Conservation (phyloP, 2,113 vertebrate species). For the Eclectus roratus region DNA sequence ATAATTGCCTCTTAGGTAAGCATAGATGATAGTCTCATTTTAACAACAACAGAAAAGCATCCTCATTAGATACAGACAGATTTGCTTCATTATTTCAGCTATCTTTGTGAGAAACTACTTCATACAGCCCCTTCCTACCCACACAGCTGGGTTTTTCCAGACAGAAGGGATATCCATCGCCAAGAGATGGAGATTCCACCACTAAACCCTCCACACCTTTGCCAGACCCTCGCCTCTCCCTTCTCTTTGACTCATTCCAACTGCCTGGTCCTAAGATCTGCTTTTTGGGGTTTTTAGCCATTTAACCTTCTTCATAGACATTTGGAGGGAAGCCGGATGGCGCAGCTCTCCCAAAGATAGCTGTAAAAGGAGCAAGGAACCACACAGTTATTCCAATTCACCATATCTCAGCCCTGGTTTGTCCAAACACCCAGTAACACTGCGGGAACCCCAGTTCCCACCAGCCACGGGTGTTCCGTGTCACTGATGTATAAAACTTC, state of each 20-base stretch:
- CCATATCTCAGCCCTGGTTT: background rate
- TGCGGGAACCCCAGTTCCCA: background rate
- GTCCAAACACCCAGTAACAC: background rate
- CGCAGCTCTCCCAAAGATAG: constrained; percentile 59
- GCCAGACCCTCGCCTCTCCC: background rate
- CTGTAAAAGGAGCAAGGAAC: constrained; percentile 22
- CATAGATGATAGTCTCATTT: constrained; percentile 77
- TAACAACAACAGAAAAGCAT: constrained; percentile 69
- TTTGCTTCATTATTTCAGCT: constrained; percentile 44
- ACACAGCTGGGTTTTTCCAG: background rate
- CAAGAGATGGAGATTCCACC: background rate
- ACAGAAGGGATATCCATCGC: background rate
- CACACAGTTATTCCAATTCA: background rate
- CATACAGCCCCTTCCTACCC: constrained; percentile 36
- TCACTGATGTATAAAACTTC: background rate
- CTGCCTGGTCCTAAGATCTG: constrained; percentile 7
- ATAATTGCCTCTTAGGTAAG: constrained; percentile 75
- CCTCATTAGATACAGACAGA: constrained; percentile 71
- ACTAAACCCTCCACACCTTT: background rate
- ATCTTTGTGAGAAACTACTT: constrained; percentile 62
- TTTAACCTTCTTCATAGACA: background rate
- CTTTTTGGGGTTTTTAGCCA: background rate
- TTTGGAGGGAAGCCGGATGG: constrained; percentile 8
- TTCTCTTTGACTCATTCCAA: background rate
- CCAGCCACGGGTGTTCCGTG: background rate